Conservation (phyloP, 1,140 invertebrate species). For the Drosophila simulans region DNA sequence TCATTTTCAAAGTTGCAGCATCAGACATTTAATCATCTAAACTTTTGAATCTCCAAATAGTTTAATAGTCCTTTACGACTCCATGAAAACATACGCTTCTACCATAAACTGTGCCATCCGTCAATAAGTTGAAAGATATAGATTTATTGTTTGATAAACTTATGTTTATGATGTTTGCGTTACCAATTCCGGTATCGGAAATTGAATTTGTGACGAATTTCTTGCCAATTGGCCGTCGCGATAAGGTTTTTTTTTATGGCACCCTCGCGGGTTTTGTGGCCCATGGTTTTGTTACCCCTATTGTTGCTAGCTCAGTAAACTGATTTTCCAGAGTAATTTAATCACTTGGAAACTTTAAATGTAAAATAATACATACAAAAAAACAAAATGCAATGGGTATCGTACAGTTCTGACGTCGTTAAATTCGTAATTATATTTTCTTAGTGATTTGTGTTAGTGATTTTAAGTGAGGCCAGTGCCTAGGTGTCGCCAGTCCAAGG, state of each 20-base stretch:
- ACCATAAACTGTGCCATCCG: neutral
- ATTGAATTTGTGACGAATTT: conserved; percentile 11
- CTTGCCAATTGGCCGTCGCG: neutral
- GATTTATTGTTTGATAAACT: conserved; percentile 5
- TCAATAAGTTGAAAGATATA: conserved; percentile 14
- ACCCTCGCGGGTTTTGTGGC: neutral
- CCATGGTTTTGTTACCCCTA: neutral
- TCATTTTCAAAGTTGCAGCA: too few relatives aligned
- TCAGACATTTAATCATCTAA: neutral
- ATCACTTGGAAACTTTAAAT: neutral
- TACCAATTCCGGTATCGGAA: conserved; percentile 14
- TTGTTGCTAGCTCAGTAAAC: neutral
- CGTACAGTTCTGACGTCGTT: neutral
- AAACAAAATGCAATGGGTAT: neutral
- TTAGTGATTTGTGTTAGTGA: conserved; percentile 9
- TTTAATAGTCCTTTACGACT: too few relatives aligned
- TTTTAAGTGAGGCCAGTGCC: neutral
- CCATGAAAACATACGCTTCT: too few relatives aligned
- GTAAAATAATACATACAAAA: neutral
- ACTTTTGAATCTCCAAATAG: neutral
- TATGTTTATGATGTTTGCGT: neutral
- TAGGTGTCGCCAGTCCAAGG: conserved; percentile 22
- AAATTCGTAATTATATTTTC: neutral
- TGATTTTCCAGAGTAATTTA: neutral
- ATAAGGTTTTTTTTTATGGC: conserved; percentile 9